Evolutionary conservation across 2,797 vertebrate genomes (phyloP).

Genomic region (Alfaro cultratus): DNA sequence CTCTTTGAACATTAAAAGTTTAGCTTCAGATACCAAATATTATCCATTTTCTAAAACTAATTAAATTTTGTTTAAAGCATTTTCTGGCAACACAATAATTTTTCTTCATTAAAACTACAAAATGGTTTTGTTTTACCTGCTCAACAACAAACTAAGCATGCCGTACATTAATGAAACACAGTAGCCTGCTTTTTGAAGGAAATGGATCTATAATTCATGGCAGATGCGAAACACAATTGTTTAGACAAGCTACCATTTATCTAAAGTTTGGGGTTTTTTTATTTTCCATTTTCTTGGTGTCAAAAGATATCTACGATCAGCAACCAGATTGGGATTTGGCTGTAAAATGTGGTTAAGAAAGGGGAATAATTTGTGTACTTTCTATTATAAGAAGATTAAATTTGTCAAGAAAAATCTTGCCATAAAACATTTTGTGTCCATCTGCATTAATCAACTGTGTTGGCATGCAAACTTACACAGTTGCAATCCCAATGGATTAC

Average conservation of each 20-base stretch:
- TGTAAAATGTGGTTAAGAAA: neutral
- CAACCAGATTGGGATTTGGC: neutral
- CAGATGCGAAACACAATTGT: too few relatives aligned
- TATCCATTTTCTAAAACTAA: neutral
- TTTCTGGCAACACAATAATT: neutral
- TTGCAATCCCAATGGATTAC: neutral
- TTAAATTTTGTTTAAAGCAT: neutral
- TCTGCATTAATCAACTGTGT: neutral
- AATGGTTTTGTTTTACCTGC: neutral
- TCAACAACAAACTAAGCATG: neutral
- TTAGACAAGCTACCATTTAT: neutral
- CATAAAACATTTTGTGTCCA: neutral
- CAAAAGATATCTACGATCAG: neutral
- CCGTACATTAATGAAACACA: neutral
- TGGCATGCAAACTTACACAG: neutral
- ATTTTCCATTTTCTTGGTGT: neutral
- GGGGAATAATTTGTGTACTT: neutral
- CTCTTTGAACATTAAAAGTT: neutral
- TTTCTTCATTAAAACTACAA: neutral
- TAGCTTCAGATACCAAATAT: neutral
- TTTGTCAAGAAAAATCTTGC: neutral
- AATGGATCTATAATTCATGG: neutral
- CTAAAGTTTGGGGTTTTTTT: neutral
- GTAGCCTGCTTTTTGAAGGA: neutral
- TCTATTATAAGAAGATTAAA: neutral